Evolutionary conservation across 1,140 invertebrate genomes (phyloP).

Genomic region (Babylonia areolata): DNA sequence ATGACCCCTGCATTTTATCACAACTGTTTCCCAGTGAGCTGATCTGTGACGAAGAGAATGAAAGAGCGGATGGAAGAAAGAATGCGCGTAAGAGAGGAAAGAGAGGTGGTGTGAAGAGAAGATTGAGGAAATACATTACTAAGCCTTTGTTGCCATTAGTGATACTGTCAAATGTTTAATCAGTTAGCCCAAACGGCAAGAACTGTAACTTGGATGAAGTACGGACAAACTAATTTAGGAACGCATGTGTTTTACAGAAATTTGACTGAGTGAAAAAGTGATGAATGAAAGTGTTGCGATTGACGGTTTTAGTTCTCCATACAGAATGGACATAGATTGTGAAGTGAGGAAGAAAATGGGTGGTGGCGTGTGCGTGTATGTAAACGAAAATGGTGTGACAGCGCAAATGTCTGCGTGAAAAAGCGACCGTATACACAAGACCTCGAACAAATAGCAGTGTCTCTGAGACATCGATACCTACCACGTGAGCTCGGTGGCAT

Average conservation of each 20-base stretch:
- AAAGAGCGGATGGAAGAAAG: neutral
- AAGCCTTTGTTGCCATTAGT: no score
- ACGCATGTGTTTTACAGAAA: neutral
- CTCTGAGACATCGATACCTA: neutral
- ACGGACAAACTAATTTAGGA: neutral
- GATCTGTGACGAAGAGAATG: neutral
- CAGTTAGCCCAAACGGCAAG: no score
- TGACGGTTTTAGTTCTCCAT: no score
- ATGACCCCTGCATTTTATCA: neutral
- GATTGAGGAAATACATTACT: no score
- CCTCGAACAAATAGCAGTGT: neutral
- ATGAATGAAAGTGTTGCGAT: no score
- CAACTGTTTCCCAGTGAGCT: neutral
- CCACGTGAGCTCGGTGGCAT: neutral
- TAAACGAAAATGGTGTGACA: neutral
- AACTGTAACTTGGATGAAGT: neutral
- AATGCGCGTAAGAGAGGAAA: neutral
- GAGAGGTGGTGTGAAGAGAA: neutral
- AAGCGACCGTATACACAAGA: neutral
- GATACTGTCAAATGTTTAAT: no score
- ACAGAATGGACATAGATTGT: neutral
- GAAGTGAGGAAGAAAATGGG: neutral
- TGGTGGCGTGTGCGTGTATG: neutral
- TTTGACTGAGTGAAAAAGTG: no score
- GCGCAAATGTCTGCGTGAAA: neutral